Base-by-base conservation (phyloP, 1,140 invertebrate species). In the Eriocheir sinensis region DNA sequence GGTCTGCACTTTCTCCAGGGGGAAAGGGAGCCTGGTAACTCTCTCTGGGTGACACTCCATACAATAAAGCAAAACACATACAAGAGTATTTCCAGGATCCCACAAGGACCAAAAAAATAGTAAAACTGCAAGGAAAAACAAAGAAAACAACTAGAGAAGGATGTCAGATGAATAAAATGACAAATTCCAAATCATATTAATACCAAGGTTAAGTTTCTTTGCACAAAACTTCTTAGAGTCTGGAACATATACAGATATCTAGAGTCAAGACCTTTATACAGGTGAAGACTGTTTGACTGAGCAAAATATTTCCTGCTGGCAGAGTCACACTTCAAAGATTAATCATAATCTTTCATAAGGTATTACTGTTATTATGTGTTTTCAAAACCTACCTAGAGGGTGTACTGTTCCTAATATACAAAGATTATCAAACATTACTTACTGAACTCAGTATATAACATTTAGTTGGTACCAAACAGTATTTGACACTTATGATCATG, bases 401-500 rank as follows among this genome's bases (percentile, higher is more conserved):
- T 85, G 86, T 91, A 60, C 80, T 86, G 89, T 94, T 89, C 93
- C 93, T 94, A 94, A 94, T 41, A 94, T 94, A 91, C 93, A 94
- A 48, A 80, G 72, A 90, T 79, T 94, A 94, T 94, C 93, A 94
- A 94, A 91, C 53, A 91, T 92, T 83, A 91, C 89, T 91, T 85
- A 88, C 93, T 94, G 91, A 94, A 91, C 90, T 86, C 91, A 83
- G 34, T 94, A 91, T 83, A 94, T 79, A 81, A 91, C 91, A 60
- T 94, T 80, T 83, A 81, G 80, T 91, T 80, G 27, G 86, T 94
- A 94, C 80, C 91, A 30, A 92, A 90, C 86, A 94, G 93, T 83
- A 91, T 94, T 72, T 94, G 89, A 94, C 89, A 91, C 80, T 90
- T 91, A 91, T 94, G 93, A 94, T 91, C 93, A 94, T 94, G 93